Evolutionary conservation across 2,888 invertebrate species (phyloP).

Genomic region (Tuta absoluta): DNA sequence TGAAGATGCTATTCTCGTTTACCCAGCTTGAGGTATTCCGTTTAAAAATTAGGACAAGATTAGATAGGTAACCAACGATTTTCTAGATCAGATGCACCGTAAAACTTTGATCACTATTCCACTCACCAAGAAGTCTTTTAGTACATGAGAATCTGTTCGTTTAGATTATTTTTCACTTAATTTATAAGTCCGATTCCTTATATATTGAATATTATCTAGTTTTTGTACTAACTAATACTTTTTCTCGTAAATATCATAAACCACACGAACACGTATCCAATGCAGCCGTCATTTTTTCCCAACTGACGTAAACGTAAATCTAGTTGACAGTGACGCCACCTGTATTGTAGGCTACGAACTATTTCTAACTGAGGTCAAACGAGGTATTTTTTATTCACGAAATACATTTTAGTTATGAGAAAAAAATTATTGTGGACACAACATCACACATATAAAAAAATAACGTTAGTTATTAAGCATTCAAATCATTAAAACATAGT

Average conservation of each 20-base stretch:
- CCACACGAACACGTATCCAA: conserved; percentile 80
- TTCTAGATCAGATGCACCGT: conserved; percentile 61
- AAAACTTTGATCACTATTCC: conserved; percentile 56
- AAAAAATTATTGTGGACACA: conserved; percentile 17
- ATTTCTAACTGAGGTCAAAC: conserved; percentile 45
- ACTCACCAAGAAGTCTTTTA: conserved; percentile 73
- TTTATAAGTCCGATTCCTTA: conserved; percentile 35
- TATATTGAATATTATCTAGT: conserved; percentile 54
- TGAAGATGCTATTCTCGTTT: neutral
- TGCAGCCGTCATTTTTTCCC: conserved; percentile 79
- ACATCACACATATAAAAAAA: conserved; percentile 13
- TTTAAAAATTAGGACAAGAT: conserved; percentile 28
- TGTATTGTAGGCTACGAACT: conserved; percentile 45
- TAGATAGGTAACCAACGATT: conserved; percentile 57
- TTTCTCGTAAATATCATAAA: conserved; percentile 81
- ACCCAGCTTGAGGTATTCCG: conserved; percentile 4
- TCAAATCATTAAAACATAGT: neutral
- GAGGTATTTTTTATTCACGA: conserved; percentile 39
- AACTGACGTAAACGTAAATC: conserved; percentile 74
- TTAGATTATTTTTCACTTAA: conserved; percentile 62
- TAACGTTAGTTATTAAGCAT: conserved; percentile 9
- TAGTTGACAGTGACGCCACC: conserved; percentile 63
- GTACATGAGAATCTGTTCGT: conserved; percentile 70
- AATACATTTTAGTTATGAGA: conserved; percentile 25
- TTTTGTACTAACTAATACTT: conserved; percentile 71